phyloP scores from a whole-genome alignment of 2,888 invertebrate genomes.

The Drosophila acutilabella region DNA sequence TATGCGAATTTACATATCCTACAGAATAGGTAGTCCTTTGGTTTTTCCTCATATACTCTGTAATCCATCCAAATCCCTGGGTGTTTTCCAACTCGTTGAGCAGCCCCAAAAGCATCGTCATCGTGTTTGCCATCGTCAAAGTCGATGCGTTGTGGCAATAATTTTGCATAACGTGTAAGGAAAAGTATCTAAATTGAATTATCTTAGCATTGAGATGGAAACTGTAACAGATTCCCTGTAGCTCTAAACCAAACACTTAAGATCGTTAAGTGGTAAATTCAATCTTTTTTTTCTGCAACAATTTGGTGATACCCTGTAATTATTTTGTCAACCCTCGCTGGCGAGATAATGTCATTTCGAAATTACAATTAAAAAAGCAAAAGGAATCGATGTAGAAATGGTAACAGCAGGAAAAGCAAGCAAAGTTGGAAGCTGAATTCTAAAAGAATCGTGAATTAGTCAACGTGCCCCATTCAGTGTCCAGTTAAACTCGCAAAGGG shows the following conservation, averaged over 20 bases:
- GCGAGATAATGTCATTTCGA: slow-evolving; percentile 82
- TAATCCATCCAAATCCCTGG: slow-evolving; percentile 56
- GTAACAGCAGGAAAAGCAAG: slow-evolving; percentile 7
- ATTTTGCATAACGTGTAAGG: slow-evolving; percentile 80
- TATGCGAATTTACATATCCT: slow-evolving; percentile 82
- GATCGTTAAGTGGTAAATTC: slow-evolving; percentile 75
- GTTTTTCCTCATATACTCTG: neutral
- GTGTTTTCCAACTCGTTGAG: slow-evolving; percentile 81
- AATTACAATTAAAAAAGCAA: slow-evolving; percentile 82
- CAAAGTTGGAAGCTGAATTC: neutral
- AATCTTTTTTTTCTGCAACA: slow-evolving; percentile 60
- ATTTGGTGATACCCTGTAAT: slow-evolving; percentile 15
- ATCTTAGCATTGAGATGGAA: slow-evolving; percentile 49
- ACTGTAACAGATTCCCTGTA: slow-evolving; percentile 37
- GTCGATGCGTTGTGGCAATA: slow-evolving; percentile 69
- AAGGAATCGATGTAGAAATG: slow-evolving; percentile 7
- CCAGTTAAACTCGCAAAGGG: slow-evolving; percentile 7
- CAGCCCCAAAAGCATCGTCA: slow-evolving; percentile 40
- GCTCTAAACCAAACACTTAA: slow-evolving; percentile 30
- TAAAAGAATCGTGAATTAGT: slow-evolving; percentile 12
- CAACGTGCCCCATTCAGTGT: slow-evolving; percentile 23
- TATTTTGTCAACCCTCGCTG: slow-evolving; percentile 5
- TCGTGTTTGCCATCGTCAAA: slow-evolving; percentile 12
- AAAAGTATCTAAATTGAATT: slow-evolving; percentile 81
- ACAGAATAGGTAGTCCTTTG: slow-evolving; percentile 23